Evolutionary conservation across 1,140 invertebrate genomes (phyloP).

Genomic region (Lordiphosa stackelbergi): DNA sequence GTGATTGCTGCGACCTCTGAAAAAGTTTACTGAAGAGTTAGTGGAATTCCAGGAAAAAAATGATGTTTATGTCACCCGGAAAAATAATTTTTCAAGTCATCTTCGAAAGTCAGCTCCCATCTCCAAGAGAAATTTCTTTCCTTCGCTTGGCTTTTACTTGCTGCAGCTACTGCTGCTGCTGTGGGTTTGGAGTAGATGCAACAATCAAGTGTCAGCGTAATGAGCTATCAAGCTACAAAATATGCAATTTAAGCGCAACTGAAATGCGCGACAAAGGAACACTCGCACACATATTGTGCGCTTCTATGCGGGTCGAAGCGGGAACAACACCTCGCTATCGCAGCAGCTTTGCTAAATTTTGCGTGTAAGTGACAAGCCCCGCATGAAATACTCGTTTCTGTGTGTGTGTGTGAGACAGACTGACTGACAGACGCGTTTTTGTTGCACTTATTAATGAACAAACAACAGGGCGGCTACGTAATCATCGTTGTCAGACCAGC

Average conservation of each 20-base stretch:
- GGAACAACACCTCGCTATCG: constrained; percentile 66
- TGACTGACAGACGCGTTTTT: constrained; percentile 49
- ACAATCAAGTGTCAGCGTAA: constrained; percentile 74
- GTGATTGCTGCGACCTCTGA: no score
- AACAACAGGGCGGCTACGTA: constrained; percentile 62
- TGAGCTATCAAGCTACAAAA: constrained; percentile 75
- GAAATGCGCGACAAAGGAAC: constrained; percentile 53
- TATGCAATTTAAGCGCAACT: constrained; percentile 65
- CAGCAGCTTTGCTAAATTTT: constrained; percentile 69
- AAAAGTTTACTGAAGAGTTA: no score
- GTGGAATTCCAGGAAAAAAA: no score
- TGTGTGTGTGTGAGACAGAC: constrained; percentile 16
- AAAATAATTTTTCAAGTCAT: no score
- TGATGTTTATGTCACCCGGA: no score
- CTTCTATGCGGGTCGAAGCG: constrained; percentile 37
- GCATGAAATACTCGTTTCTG: constrained; percentile 50
- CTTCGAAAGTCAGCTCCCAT: neutral
- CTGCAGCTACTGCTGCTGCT: constrained; percentile 17
- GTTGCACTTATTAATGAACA: constrained; percentile 74
- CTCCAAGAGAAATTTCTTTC: constrained; percentile 2
- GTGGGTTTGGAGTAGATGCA: constrained; percentile 47
- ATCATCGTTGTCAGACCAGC: constrained; percentile 65
- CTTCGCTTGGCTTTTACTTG: neutral
- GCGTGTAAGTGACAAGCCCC: constrained; percentile 71
- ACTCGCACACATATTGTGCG: constrained; percentile 6